Percentiles rank a stretch among this genome's conserved stretches.
Evolutionary conservation across 2,888 invertebrate species (phyloP).

Genomic region (Heteromurus nitidus): DNA sequence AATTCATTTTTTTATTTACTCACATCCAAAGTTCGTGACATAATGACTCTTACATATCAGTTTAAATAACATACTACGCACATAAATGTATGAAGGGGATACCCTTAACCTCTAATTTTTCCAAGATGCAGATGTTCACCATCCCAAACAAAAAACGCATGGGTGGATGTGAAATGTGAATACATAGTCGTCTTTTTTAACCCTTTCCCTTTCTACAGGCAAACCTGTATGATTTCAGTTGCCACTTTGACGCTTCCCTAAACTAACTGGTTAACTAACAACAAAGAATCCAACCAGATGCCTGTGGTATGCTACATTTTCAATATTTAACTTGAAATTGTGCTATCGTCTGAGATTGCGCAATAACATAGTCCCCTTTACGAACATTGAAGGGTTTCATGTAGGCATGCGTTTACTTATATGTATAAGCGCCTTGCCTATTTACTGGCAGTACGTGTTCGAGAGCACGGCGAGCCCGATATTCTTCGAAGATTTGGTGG

Average conservation of each 20-base stretch:
- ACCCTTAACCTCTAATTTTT: neutral
- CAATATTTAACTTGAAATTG: neutral
- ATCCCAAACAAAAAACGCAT: neutral
- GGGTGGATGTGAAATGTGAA: neutral
- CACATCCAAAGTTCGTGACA: constrained; percentile 1
- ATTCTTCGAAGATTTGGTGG: neutral
- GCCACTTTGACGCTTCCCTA: neutral
- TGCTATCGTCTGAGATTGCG: neutral
- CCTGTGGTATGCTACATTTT: too few species aligned
- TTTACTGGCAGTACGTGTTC: constrained; percentile 1
- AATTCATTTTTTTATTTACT: constrained; percentile 2
- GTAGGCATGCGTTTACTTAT: neutral
- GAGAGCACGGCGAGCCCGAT: neutral
- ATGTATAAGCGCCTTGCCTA: neutral
- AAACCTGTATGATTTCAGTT: neutral
- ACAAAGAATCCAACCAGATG: too few species aligned
- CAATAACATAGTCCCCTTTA: constrained; percentile 19
- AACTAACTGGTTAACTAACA: too few species aligned
- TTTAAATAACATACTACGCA: neutral
- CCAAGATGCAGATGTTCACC: neutral
- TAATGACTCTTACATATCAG: neutral
- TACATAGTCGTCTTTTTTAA: constrained; percentile 2
- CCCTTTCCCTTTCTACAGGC: neutral
- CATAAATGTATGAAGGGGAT: neutral
- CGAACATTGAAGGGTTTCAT: neutral